phyloP scores from a whole-genome alignment of 1,140 invertebrate species.

The Chionoecetes opilio region DNA sequence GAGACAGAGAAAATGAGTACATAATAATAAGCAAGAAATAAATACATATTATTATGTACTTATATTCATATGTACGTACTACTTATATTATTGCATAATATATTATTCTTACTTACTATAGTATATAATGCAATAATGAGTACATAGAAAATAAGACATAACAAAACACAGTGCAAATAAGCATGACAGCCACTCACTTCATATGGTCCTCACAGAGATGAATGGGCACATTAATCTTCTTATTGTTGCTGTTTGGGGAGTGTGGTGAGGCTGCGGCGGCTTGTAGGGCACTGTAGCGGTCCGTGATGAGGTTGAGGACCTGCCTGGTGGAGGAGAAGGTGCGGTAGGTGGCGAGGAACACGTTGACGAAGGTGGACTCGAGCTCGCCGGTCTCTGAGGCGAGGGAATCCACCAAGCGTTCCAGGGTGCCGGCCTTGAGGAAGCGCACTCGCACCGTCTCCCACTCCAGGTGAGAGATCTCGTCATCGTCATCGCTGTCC shows the following conservation, averaged over 20 bases:
- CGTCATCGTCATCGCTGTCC: slow-evolving; percentile 84
- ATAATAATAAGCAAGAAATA: no score
- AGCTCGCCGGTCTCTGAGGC: slow-evolving; percentile 97
- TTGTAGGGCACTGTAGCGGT: slow-evolving; percentile 89
- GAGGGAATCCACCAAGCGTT: slow-evolving; percentile 95
- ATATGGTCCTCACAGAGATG: slow-evolving; percentile 87
- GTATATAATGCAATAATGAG: no score
- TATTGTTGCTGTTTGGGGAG: slow-evolving; percentile 54
- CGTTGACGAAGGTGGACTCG: slow-evolving; percentile 98
- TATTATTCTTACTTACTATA: no score
- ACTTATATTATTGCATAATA: no score
- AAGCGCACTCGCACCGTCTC: slow-evolving; percentile 98
- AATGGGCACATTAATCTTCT: slow-evolving; percentile 82
- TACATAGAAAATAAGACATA: no score
- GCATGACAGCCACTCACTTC: slow-evolving; percentile 85
- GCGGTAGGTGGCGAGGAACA: slow-evolving; percentile 97
- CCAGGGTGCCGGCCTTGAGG: slow-evolving; percentile 97
- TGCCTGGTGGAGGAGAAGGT: slow-evolving; percentile 92
- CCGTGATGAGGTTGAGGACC: slow-evolving; percentile 92
- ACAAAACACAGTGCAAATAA: slow-evolving; percentile 61
- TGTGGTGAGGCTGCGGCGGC: slow-evolving; percentile 74
- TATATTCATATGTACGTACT: no score
- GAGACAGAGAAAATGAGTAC: no score
- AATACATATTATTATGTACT: no score
- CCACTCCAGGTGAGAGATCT: slow-evolving; percentile 98